Evolutionary conservation across 2,113 vertebrate species (phyloP).

Genomic region (Chinchilla lanigera): DNA sequence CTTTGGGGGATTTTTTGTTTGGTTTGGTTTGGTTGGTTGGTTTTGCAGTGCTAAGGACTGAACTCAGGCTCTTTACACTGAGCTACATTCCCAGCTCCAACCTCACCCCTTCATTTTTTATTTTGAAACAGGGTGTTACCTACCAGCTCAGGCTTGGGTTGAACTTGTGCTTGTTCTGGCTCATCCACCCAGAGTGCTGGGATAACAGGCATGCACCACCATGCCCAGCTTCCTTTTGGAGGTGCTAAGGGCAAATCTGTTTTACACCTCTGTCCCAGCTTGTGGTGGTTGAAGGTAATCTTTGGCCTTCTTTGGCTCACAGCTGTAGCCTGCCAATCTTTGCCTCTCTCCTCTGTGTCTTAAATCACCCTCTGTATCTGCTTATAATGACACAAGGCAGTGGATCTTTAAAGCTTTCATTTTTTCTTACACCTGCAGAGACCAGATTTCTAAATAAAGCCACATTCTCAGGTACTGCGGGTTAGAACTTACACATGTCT

Average conservation of each 20-base stretch:
- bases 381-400: neutral
- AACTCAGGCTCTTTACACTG: neutral
- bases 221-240: neutral
- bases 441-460: neutral
- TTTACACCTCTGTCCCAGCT: neutral
- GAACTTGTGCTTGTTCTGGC: neutral
- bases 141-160: neutral
- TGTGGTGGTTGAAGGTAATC: neutral
- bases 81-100: neutral
- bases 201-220: neutral
- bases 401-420: neutral
- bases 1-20: neutral
- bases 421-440: neutral
- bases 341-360: neutral
- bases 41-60: neutral
- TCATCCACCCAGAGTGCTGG: neutral
- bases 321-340: neutral
- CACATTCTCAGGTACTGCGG: neutral
- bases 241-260: neutral
- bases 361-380: neutral
- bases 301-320: neutral
- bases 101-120: neutral
- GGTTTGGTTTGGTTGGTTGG: neutral
- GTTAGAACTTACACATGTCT: neutral
- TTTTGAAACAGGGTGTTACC: neutral